A percentile compares a stretch with the other conserved stretches of the same genome.
Conservation (phyloP, 2,888 invertebrate species). For the Metopia argyrocephala region DNA sequence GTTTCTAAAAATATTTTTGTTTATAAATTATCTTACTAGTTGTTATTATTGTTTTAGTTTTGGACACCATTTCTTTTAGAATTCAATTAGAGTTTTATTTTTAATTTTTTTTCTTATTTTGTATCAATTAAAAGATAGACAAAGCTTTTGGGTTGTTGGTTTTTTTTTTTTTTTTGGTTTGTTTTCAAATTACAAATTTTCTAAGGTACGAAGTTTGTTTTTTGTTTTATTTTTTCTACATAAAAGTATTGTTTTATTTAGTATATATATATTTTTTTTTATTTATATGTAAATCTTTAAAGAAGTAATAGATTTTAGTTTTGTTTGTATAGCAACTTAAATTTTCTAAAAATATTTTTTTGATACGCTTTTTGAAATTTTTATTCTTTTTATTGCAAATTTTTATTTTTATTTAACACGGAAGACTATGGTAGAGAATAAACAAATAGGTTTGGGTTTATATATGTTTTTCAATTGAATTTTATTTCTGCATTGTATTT, state of each 20-base stretch:
- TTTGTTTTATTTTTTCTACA: neutral
- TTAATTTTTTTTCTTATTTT: constrained; percentile 10
- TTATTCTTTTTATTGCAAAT: neutral
- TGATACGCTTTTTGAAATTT: neutral
- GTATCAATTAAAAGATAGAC: constrained; percentile 21
- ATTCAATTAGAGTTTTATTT: constrained; percentile 24
- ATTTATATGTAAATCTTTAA: constrained; percentile 15
- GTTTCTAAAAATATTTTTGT: constrained; percentile 58
- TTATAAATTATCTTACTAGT: constrained; percentile 10
- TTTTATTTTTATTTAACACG: constrained; percentile 23
- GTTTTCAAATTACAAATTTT: constrained; percentile 20
- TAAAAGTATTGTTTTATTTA: constrained; percentile 1
- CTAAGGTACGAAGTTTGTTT: constrained; percentile 61
- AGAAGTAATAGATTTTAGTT: constrained; percentile 15
- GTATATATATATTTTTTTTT: constrained; percentile 25
- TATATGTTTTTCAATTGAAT: neutral
- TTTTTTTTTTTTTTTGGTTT: constrained; percentile 26
- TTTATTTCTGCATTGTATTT: neutral
- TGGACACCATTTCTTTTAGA: constrained; percentile 58
- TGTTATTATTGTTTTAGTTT: constrained; percentile 58
- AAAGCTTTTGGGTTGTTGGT: constrained; percentile 51
- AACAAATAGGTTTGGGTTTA: neutral
- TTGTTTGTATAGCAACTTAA: constrained; percentile 23
- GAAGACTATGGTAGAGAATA: constrained; percentile 57
- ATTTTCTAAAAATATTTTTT: neutral